Evolutionary conservation across 2,113 vertebrate genomes (phyloP).

Genomic region (Tinamus guttatus): DNA sequence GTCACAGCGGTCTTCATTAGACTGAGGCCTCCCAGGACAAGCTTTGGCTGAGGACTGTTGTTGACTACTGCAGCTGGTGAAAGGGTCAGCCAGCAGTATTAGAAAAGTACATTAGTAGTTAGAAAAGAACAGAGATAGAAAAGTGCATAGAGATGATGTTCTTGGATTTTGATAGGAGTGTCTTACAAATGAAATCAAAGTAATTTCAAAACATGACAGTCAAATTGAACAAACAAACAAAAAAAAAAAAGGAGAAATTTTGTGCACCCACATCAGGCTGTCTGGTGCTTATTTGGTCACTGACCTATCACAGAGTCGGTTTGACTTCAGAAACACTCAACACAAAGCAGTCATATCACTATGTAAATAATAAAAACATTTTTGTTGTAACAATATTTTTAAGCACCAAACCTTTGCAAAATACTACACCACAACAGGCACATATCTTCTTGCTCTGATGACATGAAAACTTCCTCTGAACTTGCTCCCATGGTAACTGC

Average conservation of each 20-base stretch:
- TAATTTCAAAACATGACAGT: not conserved
- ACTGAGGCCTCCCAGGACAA: not conserved
- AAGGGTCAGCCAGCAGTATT: not conserved
- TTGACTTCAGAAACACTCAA: not conserved
- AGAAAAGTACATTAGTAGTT: not conserved
- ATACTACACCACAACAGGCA: not conserved
- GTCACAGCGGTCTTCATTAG: not conserved
- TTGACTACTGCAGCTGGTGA: not conserved
- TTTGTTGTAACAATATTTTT: not conserved
- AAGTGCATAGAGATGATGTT: not conserved
- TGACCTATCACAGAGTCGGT: not conserved
- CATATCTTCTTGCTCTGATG: not conserved
- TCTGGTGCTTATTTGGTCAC: not conserved
- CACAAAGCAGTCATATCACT: not conserved
- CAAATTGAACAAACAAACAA: not conserved
- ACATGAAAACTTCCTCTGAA: conserved; percentile 12
- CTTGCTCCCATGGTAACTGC: not conserved
- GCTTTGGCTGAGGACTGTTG: not conserved
- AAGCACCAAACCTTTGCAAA: not conserved
- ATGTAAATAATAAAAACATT: not conserved
- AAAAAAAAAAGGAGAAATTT: not conserved
- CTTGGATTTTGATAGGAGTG: not conserved
- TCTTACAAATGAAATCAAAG: not conserved
- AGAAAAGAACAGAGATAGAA: not conserved
- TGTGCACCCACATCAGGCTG: not conserved